Evolutionary conservation across 2,113 vertebrate genomes (phyloP), one percentile per base, ranked within the genome.

Genomic region (Macheiramphus alcinus): DNA sequence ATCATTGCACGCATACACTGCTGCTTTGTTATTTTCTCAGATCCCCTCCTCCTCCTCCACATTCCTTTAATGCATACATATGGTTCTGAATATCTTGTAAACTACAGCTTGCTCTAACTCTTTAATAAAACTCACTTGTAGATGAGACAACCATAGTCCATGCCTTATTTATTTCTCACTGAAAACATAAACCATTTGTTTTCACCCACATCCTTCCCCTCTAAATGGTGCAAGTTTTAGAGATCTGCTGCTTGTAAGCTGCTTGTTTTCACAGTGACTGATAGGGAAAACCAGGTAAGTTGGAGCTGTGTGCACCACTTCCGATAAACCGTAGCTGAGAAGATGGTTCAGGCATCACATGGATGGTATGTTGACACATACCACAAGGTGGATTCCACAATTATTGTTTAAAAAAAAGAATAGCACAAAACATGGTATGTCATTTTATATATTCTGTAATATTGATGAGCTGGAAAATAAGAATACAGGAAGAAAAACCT

Each of bases 51-150:
- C 97, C 98, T 99, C 98, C 98, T 99, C 98, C 98, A 98, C 98
- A 98, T 98, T 98, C 98, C 97, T 99, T 99, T 99, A 99, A 99
- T 99, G 99, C 98, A 98, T 98, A 98, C 99, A 99, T 99, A 99
- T 99, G 99, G 99, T 97, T 98, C 98, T 98, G 98, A 99, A 98
- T 98, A 98, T 98, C 99, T 98, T 99, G 98, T 98, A 99, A 99
- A 98, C 97, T 97, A 94, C 86, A 98, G 98, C 98, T 98, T 97
- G 98, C 91, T 98, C 98, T 98, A 98, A 98, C 98, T 99, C 96
- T 98, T 98, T 98, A 99, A 98, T 98, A 98, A 99, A 99, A 98
- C 98, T 98, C 98, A 86, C 81, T 95, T 8, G 1, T 83, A 96
- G 94, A 92, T 80, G 92, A 97, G 92, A 95, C 79, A 96, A 74